Evolutionary conservation across 2,797 vertebrate species (phyloP), one percentile per base, ranked within the genome.

Genomic region (Crenichthys baileyi): DNA sequence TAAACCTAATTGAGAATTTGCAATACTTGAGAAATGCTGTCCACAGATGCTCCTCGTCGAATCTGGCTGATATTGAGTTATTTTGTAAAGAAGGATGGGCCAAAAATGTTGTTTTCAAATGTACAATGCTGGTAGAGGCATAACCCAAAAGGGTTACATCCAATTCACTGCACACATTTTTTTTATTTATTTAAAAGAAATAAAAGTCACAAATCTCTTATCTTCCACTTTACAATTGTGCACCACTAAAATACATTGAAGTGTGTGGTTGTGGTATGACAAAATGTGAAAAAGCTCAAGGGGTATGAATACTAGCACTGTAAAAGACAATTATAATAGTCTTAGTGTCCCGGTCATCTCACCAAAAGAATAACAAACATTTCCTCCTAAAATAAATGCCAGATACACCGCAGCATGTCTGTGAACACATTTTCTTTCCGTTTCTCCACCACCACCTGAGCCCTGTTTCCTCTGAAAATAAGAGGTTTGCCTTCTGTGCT

Each of bases 381-480:
- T 80, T 67, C n/a, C 61, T 79, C 51, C 55, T 20, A 8, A 70
- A 46, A 44, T 60, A 36, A 63, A 44, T 58, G 16, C 51, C 29
- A 41, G 56, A 22, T 39, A 72, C 46, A 71, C 26, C 24, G 71
- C 70, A 78, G 44, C 48, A 46, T 55, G 50, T 53, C 31, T 16
- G 18, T 16, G n/a, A 78, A 56, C 70, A 75, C 68, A 63, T 80
- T 83, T 83, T 74, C 71, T 67, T 22, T 72, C 39, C 61, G 7
- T 73, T 71, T 51, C 24, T 72, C 48, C 5, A 7, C 31, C 31
- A 29, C 58, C 70, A 63, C 67, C 78, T 79, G 79, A 56, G 60
- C 75, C 46, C 74, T 60, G 75, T 75, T 79, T 84, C 76, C 76
- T 72, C 70, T 77, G 55, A 71, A 58, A 78, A 36, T 20, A 61